Evolutionary conservation across 2,888 invertebrate genomes (phyloP).

Genomic region (Melinaea menophilus): DNA sequence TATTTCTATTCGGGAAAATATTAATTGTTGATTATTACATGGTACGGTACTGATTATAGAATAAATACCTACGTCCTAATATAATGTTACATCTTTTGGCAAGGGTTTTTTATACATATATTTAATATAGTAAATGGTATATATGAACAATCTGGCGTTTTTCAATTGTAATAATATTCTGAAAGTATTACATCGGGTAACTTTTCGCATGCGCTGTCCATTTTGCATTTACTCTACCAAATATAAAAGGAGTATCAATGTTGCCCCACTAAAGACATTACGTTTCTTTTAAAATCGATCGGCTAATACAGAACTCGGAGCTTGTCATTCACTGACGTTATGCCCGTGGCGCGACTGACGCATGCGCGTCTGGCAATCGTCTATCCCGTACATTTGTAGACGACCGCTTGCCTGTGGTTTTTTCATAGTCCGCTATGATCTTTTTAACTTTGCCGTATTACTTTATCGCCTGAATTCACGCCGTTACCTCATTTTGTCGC

Average conservation of each 20-base stretch:
- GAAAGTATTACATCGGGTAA: conserved; percentile 25
- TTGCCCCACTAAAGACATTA: conserved; percentile 43
- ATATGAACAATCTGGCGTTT: not conserved
- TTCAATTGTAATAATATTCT: conserved; percentile 9
- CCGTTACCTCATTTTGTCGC: conserved; percentile 72
- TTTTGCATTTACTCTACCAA: conserved; percentile 37
- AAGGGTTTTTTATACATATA: not conserved
- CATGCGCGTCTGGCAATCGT: conserved; percentile 75
- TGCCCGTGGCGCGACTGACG: conserved; percentile 59
- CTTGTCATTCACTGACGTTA: conserved; percentile 75
- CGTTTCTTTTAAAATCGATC: conserved; percentile 72
- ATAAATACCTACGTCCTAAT: conserved; percentile 1
- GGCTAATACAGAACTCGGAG: conserved; percentile 66
- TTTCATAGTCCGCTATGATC: conserved; percentile 58
- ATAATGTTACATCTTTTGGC: not conserved
- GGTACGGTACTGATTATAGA: too few relatives aligned
- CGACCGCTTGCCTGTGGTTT: conserved; percentile 61
- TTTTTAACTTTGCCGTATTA: conserved; percentile 65
- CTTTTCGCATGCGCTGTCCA: conserved; percentile 36
- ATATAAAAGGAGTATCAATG: conserved; percentile 37
- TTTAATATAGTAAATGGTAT: conserved; percentile 5
- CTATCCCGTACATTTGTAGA: conserved; percentile 70
- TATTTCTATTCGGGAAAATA: not conserved
- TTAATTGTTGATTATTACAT: too few relatives aligned
- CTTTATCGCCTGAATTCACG: conserved; percentile 58